Evolutionary conservation across 1,140 invertebrate genomes (phyloP).

Genomic region (Aphis craccivora): DNA sequence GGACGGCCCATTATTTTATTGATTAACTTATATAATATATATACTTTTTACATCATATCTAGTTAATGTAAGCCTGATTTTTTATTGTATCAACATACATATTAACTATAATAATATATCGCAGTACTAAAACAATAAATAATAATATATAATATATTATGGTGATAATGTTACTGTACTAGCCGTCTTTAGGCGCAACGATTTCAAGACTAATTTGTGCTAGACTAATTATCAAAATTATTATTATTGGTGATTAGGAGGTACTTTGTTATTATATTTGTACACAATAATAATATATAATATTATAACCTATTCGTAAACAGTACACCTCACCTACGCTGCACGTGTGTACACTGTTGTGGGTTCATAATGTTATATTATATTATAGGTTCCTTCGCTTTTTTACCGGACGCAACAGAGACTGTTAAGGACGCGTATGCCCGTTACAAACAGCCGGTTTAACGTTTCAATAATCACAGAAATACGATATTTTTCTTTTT

Average conservation of each 20-base stretch:
- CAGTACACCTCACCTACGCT: not conserved
- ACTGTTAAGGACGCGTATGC: not conserved
- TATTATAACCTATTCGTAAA: not conserved
- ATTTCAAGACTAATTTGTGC: conserved; percentile 44
- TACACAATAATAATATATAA: not conserved
- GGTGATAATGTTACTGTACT: not conserved
- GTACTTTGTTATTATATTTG: not conserved
- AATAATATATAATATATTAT: too few species aligned
- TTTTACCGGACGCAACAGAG: conserved; percentile 29
- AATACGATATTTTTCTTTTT: not conserved
- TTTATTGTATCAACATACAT: too few species aligned
- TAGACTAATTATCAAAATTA: conserved; percentile 39
- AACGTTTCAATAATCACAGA: not conserved
- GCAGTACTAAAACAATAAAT: not conserved
- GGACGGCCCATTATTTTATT: too few species aligned
- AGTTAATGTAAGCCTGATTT: too few species aligned
- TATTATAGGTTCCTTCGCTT: not conserved
- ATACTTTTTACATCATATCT: too few species aligned
- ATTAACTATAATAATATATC: not conserved
- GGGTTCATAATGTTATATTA: not conserved
- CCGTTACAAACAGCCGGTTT: not conserved
- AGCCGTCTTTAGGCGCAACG: not conserved
- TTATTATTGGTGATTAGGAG: not conserved
- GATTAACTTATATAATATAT: too few species aligned
- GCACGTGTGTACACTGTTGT: not conserved